phyloP scores from a whole-genome alignment of 2,113 vertebrate species.

The Hepsetus odoe region DNA sequence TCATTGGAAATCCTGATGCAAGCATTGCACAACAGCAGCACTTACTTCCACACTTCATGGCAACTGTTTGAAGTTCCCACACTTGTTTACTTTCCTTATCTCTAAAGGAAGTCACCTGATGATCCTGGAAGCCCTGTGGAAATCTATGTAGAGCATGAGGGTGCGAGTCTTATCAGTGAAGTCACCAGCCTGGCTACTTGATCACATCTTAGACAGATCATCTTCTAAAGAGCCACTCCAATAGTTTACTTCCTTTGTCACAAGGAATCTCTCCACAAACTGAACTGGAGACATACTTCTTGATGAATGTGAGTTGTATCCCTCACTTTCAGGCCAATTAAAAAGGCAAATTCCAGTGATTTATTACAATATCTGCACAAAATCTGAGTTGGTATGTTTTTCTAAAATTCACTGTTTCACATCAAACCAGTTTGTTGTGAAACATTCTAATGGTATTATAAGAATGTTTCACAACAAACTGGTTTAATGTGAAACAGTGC shows the following conservation, averaged over 20 bases:
- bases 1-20: slow-evolving; percentile 10
- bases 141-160: neutral
- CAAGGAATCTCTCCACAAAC: neutral
- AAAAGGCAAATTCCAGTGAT: too few relatives aligned
- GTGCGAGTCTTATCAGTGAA: slow-evolving; percentile 6
- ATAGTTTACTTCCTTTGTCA: neutral
- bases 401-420: too few relatives aligned
- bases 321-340: neutral
- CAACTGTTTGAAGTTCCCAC: slow-evolving; percentile 11
- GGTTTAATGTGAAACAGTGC: too few relatives aligned
- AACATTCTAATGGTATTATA: too few relatives aligned
- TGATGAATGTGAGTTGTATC: neutral
- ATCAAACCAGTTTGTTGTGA: too few relatives aligned
- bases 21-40: slow-evolving; percentile 34
- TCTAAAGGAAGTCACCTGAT: slow-evolving; percentile 17
- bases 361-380: too few relatives aligned
- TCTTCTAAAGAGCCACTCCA: slow-evolving; percentile 3
- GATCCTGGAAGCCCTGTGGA: neutral
- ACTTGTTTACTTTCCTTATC: slow-evolving; percentile 24
- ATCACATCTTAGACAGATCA: neutral
- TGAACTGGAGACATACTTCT: neutral
- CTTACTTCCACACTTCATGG: slow-evolving; percentile 17
- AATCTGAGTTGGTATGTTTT: too few relatives aligned
- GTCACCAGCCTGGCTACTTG: neutral
- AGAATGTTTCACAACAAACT: too few relatives aligned